Conservation (phyloP, 2,113 vertebrate genomes). For the Ctenodactylus gundi region DNA sequence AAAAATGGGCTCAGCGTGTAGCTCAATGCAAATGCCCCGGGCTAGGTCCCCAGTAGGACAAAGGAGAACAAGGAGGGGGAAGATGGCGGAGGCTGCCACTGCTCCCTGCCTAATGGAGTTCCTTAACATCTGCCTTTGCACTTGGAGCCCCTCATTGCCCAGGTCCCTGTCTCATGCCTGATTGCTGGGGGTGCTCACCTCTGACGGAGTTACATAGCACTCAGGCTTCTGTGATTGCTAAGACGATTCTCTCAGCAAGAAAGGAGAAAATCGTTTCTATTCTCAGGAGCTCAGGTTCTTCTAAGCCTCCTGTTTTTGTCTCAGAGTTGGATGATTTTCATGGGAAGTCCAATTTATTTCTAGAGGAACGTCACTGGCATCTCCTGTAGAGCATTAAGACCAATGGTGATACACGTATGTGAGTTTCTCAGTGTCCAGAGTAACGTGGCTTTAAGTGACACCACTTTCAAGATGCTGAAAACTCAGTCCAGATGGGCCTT, state of each 20-base stretch:
- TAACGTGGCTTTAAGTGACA: not conserved
- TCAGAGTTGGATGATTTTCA: not conserved
- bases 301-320: not conserved
- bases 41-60: too few relatives aligned
- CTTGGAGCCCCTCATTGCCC: not conserved
- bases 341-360: too few relatives aligned
- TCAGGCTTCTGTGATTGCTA: not conserved
- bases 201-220: accelerated
- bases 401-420: not conserved
- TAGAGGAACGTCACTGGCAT: not conserved
- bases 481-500: not conserved
- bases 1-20: too few relatives aligned
- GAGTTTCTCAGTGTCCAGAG: not conserved
- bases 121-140: too few relatives aligned
- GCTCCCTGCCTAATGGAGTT: not conserved
- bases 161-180: not conserved
- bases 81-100: too few relatives aligned
- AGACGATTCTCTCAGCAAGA: not conserved
- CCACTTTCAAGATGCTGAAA: not conserved
- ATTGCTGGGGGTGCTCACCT: not conserved
- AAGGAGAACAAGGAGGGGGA: too few relatives aligned
- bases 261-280: not conserved
- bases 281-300: not conserved
- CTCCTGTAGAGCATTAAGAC: not conserved
- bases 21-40: too few relatives aligned